A percentile compares a stretch with the other conserved stretches of the same genome.
Evolutionary conservation across 2,888 invertebrate genomes (phyloP).

Genomic region (Empis stercorea): DNA sequence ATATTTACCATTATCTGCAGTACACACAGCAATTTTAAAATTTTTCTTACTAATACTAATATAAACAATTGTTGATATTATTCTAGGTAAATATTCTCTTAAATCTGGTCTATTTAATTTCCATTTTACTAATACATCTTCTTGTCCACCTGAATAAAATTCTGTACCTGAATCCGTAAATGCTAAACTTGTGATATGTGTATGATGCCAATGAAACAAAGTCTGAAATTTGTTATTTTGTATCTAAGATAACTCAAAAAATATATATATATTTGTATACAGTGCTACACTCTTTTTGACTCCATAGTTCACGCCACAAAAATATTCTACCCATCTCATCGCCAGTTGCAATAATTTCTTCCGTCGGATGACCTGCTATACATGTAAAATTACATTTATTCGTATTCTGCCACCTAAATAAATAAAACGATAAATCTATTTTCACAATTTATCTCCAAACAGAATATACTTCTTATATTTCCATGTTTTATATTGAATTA

Average conservation of each 20-base stretch:
- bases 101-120: slow-evolving; percentile 38
- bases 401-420: slow-evolving; percentile 17
- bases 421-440: not conserved
- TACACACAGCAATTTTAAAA: slow-evolving; percentile 49
- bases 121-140: slow-evolving; percentile 70
- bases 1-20: slow-evolving; percentile 50
- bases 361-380: slow-evolving; percentile 52
- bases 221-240: slow-evolving; percentile 26
- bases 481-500: slow-evolving; percentile 26
- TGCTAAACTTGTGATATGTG: slow-evolving; percentile 50
- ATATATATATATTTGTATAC: slow-evolving; percentile 4
- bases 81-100: slow-evolving; percentile 50
- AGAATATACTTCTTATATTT: slow-evolving; percentile 16
- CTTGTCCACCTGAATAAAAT: slow-evolving; percentile 65
- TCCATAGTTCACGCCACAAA: slow-evolving; percentile 44
- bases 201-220: slow-evolving; percentile 64
- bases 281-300: not conserved
- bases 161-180: slow-evolving; percentile 52
- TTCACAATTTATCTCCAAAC: not conserved
- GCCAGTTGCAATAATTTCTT: slow-evolving; percentile 53
- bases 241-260: not conserved
- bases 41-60: slow-evolving; percentile 49
- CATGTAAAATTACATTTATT: slow-evolving; percentile 39
- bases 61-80: slow-evolving; percentile 53
- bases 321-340: slow-evolving; percentile 50